phyloP scores from a whole-genome alignment of 2,888 invertebrate species.

The Mythimna impura region DNA sequence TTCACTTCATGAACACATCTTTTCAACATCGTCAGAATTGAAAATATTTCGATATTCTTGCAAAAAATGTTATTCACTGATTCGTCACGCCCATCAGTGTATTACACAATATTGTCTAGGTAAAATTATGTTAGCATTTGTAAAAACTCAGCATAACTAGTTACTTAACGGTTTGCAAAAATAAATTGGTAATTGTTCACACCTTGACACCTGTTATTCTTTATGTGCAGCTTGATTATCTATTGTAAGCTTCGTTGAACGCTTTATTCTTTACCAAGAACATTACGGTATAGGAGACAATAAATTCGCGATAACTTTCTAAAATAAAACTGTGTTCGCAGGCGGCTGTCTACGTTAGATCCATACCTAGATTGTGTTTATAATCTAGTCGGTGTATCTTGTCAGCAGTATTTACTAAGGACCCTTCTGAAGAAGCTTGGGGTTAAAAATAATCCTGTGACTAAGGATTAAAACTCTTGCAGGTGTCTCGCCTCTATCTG shows the following conservation, averaged over 20 bases:
- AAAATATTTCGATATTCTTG: conserved; percentile 17
- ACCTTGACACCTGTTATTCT: conserved; percentile 44
- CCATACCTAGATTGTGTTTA: conserved; percentile 65
- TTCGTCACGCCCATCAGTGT: conserved; percentile 44
- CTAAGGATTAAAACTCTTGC: conserved; percentile 76
- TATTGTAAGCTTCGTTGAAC: conserved; percentile 47
- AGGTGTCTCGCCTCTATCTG: conserved; percentile 77
- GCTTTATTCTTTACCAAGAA: conserved; percentile 43
- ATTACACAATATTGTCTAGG: conserved; percentile 21
- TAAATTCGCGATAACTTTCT: conserved; percentile 68
- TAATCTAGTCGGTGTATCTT: conserved; percentile 72
- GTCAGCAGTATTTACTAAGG: conserved; percentile 74
- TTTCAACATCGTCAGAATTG: background rate
- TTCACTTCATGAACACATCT: background rate
- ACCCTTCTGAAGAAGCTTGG: conserved; percentile 69
- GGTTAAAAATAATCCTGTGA: conserved; percentile 81
- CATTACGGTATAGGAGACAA: conserved; percentile 48
- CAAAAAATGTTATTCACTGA: conserved; percentile 23
- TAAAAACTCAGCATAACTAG: conserved; percentile 25
- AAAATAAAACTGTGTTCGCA: conserved; percentile 65
- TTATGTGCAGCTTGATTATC: conserved; percentile 53
- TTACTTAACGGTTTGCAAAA: conserved; percentile 50
- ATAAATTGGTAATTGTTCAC: conserved; percentile 62
- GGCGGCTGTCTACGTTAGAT: conserved; percentile 62
- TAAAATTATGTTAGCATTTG: conserved; percentile 4